Base-by-base conservation (phyloP, 2,113 vertebrate species). In the Burhinus bistriatus region DNA sequence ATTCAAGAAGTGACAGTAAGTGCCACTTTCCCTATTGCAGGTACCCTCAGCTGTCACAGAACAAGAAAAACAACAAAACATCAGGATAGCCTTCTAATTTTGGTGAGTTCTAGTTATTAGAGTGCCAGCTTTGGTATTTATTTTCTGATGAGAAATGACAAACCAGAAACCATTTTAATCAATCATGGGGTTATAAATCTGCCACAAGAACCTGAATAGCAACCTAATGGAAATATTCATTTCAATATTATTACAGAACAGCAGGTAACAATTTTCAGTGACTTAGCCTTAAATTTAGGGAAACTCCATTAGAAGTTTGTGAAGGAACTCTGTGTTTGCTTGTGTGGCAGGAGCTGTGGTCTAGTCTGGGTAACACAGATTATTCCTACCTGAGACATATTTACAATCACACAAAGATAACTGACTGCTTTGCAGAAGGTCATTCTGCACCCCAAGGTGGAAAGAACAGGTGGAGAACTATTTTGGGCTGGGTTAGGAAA, bases 401-500 rank as follows among this genome's bases (percentile, higher is more conserved):
- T 80, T 76, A 42, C 54, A 65, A 59, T 25, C 87, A 65, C 45
- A 59, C 22, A 76, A 81, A 92, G 27, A 47, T 29, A 95, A 59
- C 10, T 44, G 71, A 15, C 49, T 57, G 51, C 55, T 88, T 27
- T 22, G 40, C 85, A 77, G 82, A 81, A 93, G 84, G 89, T 82
- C 89, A 83, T 17, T 59, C 77, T 65, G 84, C 64, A 93, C 57
- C 70, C 75, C 11, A 83, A 75, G 73, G 44, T 52, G 26, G 40
- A 76, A 94, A 76, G 89, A 96, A 82, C 78, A 93, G 95, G 85
- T 91, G 92, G 73, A 89, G 73, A 87, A 79, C 49, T 89, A 64
- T 57, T 92, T 93, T 51, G 73, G 66, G 42, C 54, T 57, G 51
- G 18, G 19, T 73, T 87, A 94, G 78, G 40, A 69, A 92, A 93